Base-by-base conservation (phyloP, 23 tunicate species). In the Halocynthia aurantium region DNA sequence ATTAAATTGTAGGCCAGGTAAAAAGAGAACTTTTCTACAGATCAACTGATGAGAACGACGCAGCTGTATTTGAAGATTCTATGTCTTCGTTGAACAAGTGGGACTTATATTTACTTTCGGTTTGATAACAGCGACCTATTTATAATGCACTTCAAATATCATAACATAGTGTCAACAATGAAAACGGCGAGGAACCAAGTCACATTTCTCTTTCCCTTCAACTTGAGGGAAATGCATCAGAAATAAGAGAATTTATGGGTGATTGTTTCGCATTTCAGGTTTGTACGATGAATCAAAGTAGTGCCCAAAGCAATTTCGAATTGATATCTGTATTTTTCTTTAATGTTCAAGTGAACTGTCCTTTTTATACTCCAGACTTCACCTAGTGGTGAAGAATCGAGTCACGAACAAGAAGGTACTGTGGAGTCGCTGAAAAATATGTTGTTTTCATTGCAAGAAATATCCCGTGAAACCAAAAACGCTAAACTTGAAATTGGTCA, bases 341-440 rank as follows among this genome's bases (percentile, higher is more conserved):
- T 31, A 31, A 31, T 31, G 44, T 4, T 6, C 22, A 6, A 67
- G 22, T 21, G 22, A 20, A 21, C 72, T 49, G 72, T 50, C 49
- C 49, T 65, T 65, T 10, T 65, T 65, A 10, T 11, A 20, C 31
- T 65, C 31, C 70, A 65, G 70, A 65, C 22, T 15, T 49, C 70
- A 20, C 9, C 15, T 65, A 40, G 31, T 40, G 19, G 19, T 15
- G 70, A 10, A 0, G 70, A 65, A 40, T 11, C 70, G 10, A 65
- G 44, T 31, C 44, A 65, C 70, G 70, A 40, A 65, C 49, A 49
- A 10, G 49, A 74, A 53, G 18, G 78, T 17, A 74, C 78, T 49
- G 78, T 74, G 63, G 78, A 74, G 22, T 74, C 78, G 57, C 22
- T 74, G 67, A 74, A 74, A 18, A 74, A 74, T 21, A 74, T 74